Percentiles rank a stretch among this genome's conserved stretches.
These are phyloP conservation scores for Rhamnusium bicolor DNA, from an alignment of 2,888 invertebrate genomes.

Conservation along the genomic window DNA sequence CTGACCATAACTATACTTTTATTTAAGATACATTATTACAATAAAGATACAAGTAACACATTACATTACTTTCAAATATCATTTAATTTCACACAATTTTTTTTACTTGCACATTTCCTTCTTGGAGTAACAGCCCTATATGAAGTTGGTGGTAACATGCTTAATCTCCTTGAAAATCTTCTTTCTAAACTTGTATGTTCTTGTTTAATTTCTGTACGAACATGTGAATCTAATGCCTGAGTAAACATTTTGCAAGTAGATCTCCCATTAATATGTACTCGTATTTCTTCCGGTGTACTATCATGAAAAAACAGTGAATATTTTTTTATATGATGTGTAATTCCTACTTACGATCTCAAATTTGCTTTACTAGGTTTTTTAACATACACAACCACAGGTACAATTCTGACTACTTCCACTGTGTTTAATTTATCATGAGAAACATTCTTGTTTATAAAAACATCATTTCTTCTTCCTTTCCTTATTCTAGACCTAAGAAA, in stretches of 20 bases:
- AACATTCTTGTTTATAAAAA: conserved; percentile 5
- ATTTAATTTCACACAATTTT: not conserved
- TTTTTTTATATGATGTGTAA: not conserved
- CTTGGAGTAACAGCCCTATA: not conserved
- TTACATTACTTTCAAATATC: not conserved
- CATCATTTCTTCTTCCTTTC: not conserved
- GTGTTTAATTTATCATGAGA: conserved; percentile 13
- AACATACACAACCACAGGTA: conserved; percentile 44
- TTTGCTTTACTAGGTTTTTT: conserved; percentile 34
- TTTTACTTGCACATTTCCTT: conserved; percentile 8
- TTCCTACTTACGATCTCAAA: conserved; percentile 39
- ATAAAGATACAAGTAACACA: not conserved
- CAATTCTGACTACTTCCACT: conserved; percentile 38
- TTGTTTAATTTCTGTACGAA: conserved; percentile 25
- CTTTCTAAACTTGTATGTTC: conserved; percentile 31
- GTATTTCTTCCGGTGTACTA: conserved; percentile 15
- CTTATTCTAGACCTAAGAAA: not conserved
- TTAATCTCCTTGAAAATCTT: conserved; percentile 36
- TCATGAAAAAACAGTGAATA: not conserved
- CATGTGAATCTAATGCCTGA: not conserved
- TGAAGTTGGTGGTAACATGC: conserved; percentile 10
- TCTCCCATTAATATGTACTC: conserved; percentile 18
- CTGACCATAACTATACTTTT: not conserved
- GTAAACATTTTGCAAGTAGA: conserved; percentile 3
- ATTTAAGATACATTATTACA: not conserved